Conservation (phyloP, 2,113 vertebrate species). For the Strix uralensis region DNA sequence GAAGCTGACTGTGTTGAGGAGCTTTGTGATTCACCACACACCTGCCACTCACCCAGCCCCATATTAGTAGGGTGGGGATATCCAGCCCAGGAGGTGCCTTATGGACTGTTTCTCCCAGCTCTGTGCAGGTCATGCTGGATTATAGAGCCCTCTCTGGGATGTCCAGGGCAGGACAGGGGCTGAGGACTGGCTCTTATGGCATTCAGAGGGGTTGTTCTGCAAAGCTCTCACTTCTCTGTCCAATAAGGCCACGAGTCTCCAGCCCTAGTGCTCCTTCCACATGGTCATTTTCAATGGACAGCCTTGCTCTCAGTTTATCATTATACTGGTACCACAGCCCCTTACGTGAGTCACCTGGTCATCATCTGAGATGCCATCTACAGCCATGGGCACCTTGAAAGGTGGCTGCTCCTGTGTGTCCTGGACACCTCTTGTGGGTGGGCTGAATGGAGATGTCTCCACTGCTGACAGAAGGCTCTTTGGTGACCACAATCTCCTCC, state of each 20-base stretch:
- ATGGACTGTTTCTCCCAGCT: not conserved
- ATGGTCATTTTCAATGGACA: not conserved
- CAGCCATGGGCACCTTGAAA: not conserved
- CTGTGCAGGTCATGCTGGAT: not conserved
- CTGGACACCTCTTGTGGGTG: not conserved
- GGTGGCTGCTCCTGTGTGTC: not conserved
- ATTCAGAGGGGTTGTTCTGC: not conserved
- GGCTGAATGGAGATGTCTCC: not conserved
- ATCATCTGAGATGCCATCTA: not conserved
- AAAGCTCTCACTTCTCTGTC: not conserved
- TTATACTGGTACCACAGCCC: not conserved
- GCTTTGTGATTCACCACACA: not conserved
- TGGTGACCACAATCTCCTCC: not conserved
- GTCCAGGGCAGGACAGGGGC: not conserved
- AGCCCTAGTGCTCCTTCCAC: not conserved
- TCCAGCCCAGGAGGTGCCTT: not conserved
- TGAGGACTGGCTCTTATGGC: not conserved
- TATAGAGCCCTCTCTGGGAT: not conserved
- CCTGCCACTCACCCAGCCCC: not conserved
- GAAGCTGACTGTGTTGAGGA: not conserved
- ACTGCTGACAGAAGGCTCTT: not conserved
- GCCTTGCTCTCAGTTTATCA: not conserved
- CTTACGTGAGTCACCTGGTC: not conserved
- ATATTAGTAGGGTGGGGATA: fast-evolving
- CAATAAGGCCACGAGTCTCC: not conserved